Conservation (phyloP, 1,140 invertebrate genomes). For the Drosophila murphyi region DNA sequence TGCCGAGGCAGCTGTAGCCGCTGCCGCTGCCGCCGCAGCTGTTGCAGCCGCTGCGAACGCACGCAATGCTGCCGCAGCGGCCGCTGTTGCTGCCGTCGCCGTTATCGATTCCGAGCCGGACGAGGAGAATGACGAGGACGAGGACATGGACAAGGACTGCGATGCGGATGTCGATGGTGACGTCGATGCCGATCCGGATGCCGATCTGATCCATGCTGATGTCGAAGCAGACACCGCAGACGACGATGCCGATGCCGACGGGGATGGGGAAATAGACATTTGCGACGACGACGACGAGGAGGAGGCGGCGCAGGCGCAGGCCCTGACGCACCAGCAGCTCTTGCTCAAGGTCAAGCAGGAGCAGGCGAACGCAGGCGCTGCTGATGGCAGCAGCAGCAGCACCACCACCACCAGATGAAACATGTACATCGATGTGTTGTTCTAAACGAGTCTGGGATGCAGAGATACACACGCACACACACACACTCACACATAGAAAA, state of each 20-base stretch:
- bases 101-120: slow-evolving; percentile 61
- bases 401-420: slow-evolving; percentile 73
- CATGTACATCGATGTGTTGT: slow-evolving; percentile 82
- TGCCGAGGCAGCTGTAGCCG: slow-evolving; percentile 72
- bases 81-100: slow-evolving; percentile 48
- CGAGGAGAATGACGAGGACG: slow-evolving; percentile 56
- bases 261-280: slow-evolving; percentile 75
- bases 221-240: slow-evolving; percentile 26
- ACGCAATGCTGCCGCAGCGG: slow-evolving; percentile 59
- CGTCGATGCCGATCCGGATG: neutral
- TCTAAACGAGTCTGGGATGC: slow-evolving; percentile 33
- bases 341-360: slow-evolving; percentile 74
- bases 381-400: slow-evolving; percentile 1
- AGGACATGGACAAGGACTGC: slow-evolving; percentile 56
- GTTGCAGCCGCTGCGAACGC: slow-evolving; percentile 70
- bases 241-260: slow-evolving; percentile 52
- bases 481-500: slow-evolving; percentile 9
- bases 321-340: slow-evolving; percentile 65
- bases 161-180: slow-evolving; percentile 31
- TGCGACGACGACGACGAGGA: slow-evolving; percentile 76
- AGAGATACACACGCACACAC: too few relatives aligned
- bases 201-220: slow-evolving; percentile 8
- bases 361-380: slow-evolving; percentile 35
- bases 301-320: slow-evolving; percentile 28
- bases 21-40: slow-evolving; percentile 66